Evolutionary conservation across 2,797 vertebrate species (phyloP), one percentile per base, ranked within the genome.

Genomic region (Esox masquinongy): DNA sequence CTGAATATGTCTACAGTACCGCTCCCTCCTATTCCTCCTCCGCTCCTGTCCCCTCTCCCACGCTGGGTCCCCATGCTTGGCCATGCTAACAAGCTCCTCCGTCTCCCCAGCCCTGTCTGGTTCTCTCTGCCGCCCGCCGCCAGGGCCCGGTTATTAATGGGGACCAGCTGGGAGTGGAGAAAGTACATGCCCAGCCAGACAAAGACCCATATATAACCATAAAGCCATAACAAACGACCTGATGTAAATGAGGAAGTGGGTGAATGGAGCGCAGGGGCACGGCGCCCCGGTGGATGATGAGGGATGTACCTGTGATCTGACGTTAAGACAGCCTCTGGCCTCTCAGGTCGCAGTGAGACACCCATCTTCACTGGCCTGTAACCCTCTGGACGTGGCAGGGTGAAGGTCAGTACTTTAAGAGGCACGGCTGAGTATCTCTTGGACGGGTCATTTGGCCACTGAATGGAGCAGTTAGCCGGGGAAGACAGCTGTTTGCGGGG

Each of bases 121-220:
- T 83, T 86, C 84, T 77, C 88, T 91, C 89, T 89, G 79, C 88
- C 84, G 76, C 88, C 90, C 88, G 89, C 78, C 87, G 81, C 85
- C 84, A 24, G 87, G 85, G 87, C 89, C 84, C 81, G 73, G 90
- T 94, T 94, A 94, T 94, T 94, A 95, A 94, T 93, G 93, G 93
- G 90, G 87, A 93, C 91, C 94, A 95, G 94, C 94, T 95, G 94
- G 92, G 92, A 92, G 90, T 88, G 81, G 89, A 86, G 89, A 92
- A 93, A 93, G 93, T 93, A 95, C 93, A 93, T 84, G 88, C 90
- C 85, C 92, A 90, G 87, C 86, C 92, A 95, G 94, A 94, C 94
- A 94, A 94, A 94, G 93, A 85, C 90, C 91, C 93, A 94, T 94
- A 93, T 93, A 94, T 95, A 94, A 95, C 92, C 86, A 93, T 95